A percentile compares a stretch with the other conserved stretches of the same genome.
Conservation (phyloP, 2,113 vertebrate genomes). For the Aegotheles bennettii region DNA sequence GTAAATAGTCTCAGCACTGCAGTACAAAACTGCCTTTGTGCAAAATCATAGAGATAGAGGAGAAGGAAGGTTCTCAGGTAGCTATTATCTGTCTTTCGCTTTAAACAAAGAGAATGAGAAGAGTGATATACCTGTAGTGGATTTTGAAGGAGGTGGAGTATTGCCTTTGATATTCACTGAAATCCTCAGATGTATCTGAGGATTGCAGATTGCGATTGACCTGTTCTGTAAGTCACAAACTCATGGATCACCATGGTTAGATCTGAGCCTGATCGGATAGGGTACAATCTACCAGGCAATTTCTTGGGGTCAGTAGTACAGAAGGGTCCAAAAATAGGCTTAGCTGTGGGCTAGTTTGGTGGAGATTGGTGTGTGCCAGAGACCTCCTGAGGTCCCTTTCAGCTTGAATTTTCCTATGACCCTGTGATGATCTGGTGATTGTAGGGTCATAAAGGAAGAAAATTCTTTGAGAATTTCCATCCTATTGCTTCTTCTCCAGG, state of each 20-base stretch:
- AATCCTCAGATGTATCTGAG: not conserved
- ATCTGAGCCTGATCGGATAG: not conserved
- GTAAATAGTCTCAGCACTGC: not conserved
- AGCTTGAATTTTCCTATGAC: not conserved
- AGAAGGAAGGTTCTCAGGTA: not conserved
- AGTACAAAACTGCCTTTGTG: not conserved
- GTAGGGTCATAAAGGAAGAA: not conserved
- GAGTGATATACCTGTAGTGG: not conserved
- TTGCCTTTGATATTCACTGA: not conserved
- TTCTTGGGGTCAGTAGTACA: accelerated
- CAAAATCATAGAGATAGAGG: not conserved
- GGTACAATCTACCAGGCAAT: not conserved
- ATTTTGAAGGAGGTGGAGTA: not conserved
- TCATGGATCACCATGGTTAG: not conserved
- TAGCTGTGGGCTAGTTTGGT: not conserved
- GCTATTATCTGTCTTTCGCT: not conserved
- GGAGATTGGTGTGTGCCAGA: accelerated
- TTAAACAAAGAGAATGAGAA: not conserved
- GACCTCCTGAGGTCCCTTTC: not conserved
- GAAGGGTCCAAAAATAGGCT: not conserved
- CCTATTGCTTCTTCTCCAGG: not conserved
- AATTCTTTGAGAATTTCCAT: not conserved
- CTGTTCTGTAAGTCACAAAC: not conserved
- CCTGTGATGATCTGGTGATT: not conserved
- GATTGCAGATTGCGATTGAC: not conserved